Evolutionary conservation across 2,113 vertebrate genomes (phyloP), one percentile per base, ranked within the genome.

Genomic region (Cygnus atratus): DNA sequence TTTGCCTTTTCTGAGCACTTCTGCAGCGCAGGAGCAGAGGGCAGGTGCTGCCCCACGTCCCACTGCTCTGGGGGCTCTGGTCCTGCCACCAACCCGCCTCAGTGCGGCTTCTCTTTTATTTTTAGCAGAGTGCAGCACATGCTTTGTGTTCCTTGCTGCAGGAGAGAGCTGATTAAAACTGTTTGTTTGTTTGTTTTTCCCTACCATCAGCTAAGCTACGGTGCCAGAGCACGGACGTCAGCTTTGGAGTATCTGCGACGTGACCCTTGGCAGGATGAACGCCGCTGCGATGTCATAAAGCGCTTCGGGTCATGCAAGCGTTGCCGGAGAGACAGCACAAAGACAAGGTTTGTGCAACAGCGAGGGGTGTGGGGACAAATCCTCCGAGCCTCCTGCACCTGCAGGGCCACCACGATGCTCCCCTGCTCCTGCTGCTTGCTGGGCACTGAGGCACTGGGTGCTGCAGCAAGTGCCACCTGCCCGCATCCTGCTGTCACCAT

Each of bases 161-260:
- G 66, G 3, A 44, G 2, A 82, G 71, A 48, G 18, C 22, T 25
- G 46, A 31, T 75, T 50, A 13, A 35, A 87, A 50, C 4, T 3
- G 20, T 48, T 48, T 48, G 46, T 21, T 48, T 22, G 3, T 4
- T 28, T 14, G 46, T 41, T 2, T 70, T 67, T 68, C 33, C 21
- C 58, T 83, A 2, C 8, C 44, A 7, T 13, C 35, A 61, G 39
- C 17, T 46, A 79, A 50, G 55, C 8, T 52, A 13, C 24, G 0
- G n/a, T 11, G 22, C 20, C 24, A 19, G 33, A 35, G 25, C 71
- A 15, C 6, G 14, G 24, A 1, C 0, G 4, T 28, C 71, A 19
- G 21, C 3, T 31, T 2, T 50, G 48, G 59, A 22, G 11, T 1
- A 1, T 0, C 1, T 0, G 37, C 8, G 8, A 13, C 0, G 0